Evolutionary conservation across 2,113 vertebrate genomes (phyloP).

Genomic region (Mus pahari): DNA sequence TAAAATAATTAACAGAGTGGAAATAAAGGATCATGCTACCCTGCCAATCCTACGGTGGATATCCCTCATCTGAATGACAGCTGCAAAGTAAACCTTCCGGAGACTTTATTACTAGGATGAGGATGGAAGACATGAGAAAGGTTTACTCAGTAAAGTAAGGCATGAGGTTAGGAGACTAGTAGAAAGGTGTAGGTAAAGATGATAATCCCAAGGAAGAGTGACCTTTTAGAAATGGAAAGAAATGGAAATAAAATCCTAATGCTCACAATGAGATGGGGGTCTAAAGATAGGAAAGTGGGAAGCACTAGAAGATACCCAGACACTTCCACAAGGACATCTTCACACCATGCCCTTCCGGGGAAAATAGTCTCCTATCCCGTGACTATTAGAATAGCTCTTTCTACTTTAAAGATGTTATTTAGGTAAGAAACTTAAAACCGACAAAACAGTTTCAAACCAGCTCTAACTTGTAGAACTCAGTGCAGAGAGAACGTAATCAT

Average conservation of each 20-base stretch:
- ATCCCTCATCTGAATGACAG: background rate
- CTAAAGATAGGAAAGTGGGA: background rate
- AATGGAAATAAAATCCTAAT: background rate
- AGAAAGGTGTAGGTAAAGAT: background rate
- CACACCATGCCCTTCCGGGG: background rate
- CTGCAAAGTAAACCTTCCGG: background rate
- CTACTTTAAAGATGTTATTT: background rate
- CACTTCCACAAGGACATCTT: background rate
- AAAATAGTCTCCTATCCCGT: background rate
- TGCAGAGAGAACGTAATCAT: background rate
- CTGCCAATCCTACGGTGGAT: background rate
- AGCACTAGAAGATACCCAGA: background rate
- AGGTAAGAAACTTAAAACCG: background rate
- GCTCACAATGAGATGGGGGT: background rate
- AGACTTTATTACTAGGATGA: background rate
- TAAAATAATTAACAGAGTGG: rapidly evolving
- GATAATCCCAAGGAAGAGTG: background rate
- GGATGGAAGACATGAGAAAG: background rate
- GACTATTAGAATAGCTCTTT: constrained; percentile 26
- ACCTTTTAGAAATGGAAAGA: background rate
- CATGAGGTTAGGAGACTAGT: background rate
- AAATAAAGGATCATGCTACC: background rate
- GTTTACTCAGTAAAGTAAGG: background rate
- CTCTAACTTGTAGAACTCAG: background rate
- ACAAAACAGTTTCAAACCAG: background rate